Percentiles rank a stretch among this genome's conserved stretches.
Evolutionary conservation across 2,113 vertebrate genomes (phyloP).

Genomic region (Rhinolophus sinicus): DNA sequence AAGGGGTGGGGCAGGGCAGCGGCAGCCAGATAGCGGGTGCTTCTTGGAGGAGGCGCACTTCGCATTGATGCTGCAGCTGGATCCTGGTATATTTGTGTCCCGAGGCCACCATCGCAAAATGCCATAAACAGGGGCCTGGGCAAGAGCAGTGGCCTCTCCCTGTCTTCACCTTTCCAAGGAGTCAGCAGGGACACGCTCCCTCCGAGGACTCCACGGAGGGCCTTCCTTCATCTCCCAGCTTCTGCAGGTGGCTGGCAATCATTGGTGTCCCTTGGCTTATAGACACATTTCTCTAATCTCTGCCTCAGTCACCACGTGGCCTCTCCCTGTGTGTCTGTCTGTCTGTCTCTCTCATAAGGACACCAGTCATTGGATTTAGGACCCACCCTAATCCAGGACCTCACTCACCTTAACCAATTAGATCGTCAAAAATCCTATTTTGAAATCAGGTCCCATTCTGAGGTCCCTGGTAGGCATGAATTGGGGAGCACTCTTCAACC

Average conservation of each 20-base stretch:
- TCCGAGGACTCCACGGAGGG: neutral
- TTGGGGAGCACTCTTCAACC: neutral
- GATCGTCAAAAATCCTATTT: neutral
- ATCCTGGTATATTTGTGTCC: neutral
- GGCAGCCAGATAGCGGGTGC: fast-evolving
- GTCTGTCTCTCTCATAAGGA: neutral
- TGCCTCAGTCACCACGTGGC: no score
- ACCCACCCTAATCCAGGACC: neutral
- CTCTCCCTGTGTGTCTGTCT: no score
- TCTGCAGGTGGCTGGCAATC: neutral
- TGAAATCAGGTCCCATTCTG: neutral
- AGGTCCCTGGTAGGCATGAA: neutral
- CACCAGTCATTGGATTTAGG: neutral
- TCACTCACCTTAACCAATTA: no score
- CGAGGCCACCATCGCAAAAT: neutral
- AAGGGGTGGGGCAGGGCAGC: neutral
- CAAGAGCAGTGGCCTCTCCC: neutral
- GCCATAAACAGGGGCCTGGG: neutral
- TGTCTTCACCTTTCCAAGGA: no score
- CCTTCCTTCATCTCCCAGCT: neutral
- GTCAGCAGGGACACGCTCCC: neutral
- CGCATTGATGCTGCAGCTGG: fast-evolving
- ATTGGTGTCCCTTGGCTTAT: neutral
- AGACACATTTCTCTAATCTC: neutral
- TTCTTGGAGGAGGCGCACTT: neutral